phyloP scores from a whole-genome alignment of 2,888 invertebrate species.

The Brachyptera risi region DNA sequence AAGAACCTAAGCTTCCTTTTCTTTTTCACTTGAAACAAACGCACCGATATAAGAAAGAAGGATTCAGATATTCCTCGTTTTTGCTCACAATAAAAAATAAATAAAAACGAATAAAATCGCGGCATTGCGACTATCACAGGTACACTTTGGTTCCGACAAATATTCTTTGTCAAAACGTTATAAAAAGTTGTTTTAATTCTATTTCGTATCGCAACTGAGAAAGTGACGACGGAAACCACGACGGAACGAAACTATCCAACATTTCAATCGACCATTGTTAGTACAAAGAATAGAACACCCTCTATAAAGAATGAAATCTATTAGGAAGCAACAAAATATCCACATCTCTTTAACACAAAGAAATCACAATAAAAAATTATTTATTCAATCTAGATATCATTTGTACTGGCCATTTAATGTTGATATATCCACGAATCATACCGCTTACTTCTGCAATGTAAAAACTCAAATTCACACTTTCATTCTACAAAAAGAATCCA shows the following conservation, averaged over 20 bases:
- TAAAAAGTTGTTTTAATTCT: constrained; percentile 10
- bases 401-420: no score
- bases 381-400: no score
- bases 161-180: constrained; percentile 6
- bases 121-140: constrained; percentile 33
- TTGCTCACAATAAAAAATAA: constrained; percentile 13
- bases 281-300: no score
- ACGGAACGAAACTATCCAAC: no score
- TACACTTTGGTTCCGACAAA: constrained; percentile 26
- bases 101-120: constrained; percentile 19
- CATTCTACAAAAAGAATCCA: constrained; percentile 2
- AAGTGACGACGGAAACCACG: no score
- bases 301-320: no score
- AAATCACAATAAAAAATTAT: no score
- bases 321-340: no score
- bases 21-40: neutral
- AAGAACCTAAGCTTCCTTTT: constrained; percentile 8
- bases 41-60: neutral
- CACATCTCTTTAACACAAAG: no score
- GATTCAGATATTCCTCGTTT: neutral
- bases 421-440: no score
- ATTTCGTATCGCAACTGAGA: neutral
- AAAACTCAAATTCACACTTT: neutral
- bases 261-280: no score
- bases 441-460: neutral